A percentile compares a stretch with the other conserved stretches of the same genome.
These are phyloP conservation scores for Phymastichus coffea DNA, from an alignment of 1,140 invertebrate genomes.

Conservation along the genomic window DNA sequence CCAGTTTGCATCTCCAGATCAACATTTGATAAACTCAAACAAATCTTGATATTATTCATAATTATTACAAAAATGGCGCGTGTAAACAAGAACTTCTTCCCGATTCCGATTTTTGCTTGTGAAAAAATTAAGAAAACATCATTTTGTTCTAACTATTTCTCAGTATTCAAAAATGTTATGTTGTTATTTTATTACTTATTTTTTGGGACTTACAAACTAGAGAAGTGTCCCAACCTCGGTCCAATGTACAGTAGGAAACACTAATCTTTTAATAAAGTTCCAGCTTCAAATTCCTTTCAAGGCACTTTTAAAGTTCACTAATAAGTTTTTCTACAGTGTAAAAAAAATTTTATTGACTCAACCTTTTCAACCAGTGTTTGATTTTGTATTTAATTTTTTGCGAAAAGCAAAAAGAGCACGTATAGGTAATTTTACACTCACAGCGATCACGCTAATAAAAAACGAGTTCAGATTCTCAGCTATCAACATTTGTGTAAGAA, in stretches of 20 bases:
- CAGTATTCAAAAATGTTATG: conserved; percentile 35
- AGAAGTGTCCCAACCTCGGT: conserved; percentile 48
- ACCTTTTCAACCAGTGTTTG: not conserved
- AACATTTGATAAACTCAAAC: conserved; percentile 30
- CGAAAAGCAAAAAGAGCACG: not conserved
- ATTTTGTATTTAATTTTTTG: not conserved
- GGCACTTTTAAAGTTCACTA: conserved; percentile 39
- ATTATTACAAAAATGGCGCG: conserved; percentile 11
- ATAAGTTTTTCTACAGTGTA: conserved; percentile 25
- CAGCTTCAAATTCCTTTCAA: conserved; percentile 39
- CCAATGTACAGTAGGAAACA: conserved; percentile 38
- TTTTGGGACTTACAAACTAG: conserved; percentile 47
- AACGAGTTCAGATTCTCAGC: conserved; percentile 1
- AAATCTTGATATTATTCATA: not conserved
- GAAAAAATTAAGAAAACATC: conserved; percentile 20
- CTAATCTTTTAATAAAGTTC: conserved; percentile 42
- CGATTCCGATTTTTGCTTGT: not conserved
- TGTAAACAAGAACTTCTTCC: conserved; percentile 3
- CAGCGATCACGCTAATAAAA: no score
- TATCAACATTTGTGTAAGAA: conserved; percentile 6
- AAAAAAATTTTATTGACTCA: not conserved
- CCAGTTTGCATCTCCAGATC: conserved; percentile 17
- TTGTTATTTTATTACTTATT: no score
- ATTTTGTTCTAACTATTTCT: conserved; percentile 25
- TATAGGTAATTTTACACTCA: not conserved